A percentile compares a stretch with the other conserved stretches of the same genome.
Conservation (phyloP, 2,888 invertebrate genomes). For the Thysanoteuthis rhombus region DNA sequence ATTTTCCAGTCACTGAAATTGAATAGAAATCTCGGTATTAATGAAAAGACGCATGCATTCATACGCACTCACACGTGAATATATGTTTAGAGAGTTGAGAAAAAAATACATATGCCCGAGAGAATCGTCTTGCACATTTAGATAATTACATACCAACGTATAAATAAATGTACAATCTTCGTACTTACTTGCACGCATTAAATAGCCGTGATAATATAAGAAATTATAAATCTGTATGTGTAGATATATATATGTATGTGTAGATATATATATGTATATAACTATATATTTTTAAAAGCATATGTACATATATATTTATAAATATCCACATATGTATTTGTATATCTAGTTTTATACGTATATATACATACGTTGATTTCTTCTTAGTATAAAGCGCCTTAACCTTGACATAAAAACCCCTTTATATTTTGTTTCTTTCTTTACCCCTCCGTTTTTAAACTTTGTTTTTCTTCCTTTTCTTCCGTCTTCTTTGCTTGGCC, state of each 20-base stretch:
- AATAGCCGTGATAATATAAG: background rate
- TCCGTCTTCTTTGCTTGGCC: no score
- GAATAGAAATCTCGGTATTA: background rate
- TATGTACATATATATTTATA: background rate
- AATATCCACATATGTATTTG: background rate
- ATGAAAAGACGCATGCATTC: background rate
- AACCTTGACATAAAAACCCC: no score
- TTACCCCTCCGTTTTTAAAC: no score
- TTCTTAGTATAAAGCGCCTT: no score
- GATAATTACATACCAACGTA: no score
- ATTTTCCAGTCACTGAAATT: no score
- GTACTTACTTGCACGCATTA: background rate
- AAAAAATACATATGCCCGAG: no score
- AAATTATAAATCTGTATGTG: background rate
- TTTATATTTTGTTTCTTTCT: no score
- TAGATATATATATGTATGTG: background rate
- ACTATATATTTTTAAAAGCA: background rate
- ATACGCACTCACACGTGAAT: background rate
- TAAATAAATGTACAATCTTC: no score
- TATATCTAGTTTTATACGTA: background rate
- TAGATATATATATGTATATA: slow-evolving; percentile 18
- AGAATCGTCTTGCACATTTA: no score
- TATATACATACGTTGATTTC: background rate
- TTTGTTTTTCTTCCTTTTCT: no score
- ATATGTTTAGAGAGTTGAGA: no score